A percentile compares a stretch with the other conserved stretches of the same genome.
Evolutionary conservation across 2,888 invertebrate species (phyloP).

Genomic region (Hirtodrosophila duncani): DNA sequence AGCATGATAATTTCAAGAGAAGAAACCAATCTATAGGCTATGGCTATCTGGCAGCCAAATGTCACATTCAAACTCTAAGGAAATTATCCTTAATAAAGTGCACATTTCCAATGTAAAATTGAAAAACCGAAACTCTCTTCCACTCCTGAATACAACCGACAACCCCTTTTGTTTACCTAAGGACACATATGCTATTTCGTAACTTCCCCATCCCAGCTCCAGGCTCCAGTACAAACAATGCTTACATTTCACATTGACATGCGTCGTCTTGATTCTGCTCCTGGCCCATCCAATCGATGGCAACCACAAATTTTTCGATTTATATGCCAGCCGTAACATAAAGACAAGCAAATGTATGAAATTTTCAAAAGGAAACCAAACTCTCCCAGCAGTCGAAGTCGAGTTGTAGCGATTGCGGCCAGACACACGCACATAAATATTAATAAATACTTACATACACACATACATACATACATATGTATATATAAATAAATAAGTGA

Average conservation of each 20-base stretch:
- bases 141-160: no score
- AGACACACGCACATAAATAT: no score
- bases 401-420: background rate
- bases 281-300: constrained; percentile 4
- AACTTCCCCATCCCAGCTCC: background rate
- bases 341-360: constrained; percentile 22
- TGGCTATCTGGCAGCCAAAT: no score
- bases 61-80: no score
- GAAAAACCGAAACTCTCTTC: no score
- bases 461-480: constrained; percentile 35
- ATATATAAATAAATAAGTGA: constrained; percentile 43
- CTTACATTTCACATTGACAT: constrained; percentile 40
- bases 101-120: no score
- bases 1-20: no score
- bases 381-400: background rate
- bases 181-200: constrained; percentile 21
- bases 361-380: constrained; percentile 2
- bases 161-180: background rate
- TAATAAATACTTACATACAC: no score
- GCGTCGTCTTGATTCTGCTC: constrained; percentile 15
- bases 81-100: no score
- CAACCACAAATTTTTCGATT: constrained; percentile 53
- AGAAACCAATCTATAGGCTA: no score
- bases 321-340: constrained; percentile 39
- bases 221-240: constrained; percentile 31